Evolutionary conservation across 2,113 vertebrate genomes (phyloP), one percentile per base, ranked within the genome.

Genomic region (Saguinus imperator): DNA sequence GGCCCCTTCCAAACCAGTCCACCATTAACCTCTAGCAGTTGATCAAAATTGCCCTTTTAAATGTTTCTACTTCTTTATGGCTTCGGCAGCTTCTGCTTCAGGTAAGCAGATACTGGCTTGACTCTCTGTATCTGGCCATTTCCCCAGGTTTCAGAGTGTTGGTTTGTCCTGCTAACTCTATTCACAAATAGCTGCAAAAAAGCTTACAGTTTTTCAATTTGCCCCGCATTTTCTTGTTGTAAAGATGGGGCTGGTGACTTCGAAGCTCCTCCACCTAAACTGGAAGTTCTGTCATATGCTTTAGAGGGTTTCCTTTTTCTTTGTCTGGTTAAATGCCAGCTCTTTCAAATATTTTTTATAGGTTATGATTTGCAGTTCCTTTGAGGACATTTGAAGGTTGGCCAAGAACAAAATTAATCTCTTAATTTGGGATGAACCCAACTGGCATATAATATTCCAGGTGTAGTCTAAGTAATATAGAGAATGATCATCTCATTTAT

Each of bases 261-360:
- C 8, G 4, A 73, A 89, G 35, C 4, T 77, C 6, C 79, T 64
- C 32, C 16, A 14, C 3, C n/a, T 61, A 48, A 77, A 29, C 32
- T 20, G 32, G 25, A 77, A 79, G 52, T 73, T 73, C 29, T 58
- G 16, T 58, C 16, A 58, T 50, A 64, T 32, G 8, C 61, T 93
- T 75, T 64, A 86, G 75, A 89, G 7, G n/a, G 73, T 89, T 86
- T 94, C 7, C 37, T 89, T 80, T 76, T 50, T 37, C 25, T 83
- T 94, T 70, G 32, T 76, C 43, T 58, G 9, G n/a, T 32, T 83
- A 81, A 94, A 93, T 77, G 23, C 29, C 61, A 94, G 12, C 68
- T 85, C 58, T 89, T 92, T 88, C n/a, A 95, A 43, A n/a, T 68
- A 45, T 48, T 50, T 77, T 81, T 91, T 25, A 43, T 86, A 58